These are phyloP conservation scores for Caenorhabditis macrosperma DNA, from an alignment of 2,888 invertebrate species.

Conservation along the genomic window DNA sequence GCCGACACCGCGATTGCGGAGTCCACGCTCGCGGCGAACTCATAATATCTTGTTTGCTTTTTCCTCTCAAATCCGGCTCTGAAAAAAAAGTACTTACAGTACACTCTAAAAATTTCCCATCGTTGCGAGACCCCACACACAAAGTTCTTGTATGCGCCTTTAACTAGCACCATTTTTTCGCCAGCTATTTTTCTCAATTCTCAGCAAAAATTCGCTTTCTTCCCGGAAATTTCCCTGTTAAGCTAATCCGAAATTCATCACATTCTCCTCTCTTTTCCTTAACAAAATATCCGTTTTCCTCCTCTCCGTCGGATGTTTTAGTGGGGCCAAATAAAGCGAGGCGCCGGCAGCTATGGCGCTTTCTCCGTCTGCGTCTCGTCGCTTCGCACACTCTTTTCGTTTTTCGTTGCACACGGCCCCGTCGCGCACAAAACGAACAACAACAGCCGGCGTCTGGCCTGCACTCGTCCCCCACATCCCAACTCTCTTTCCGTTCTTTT, in stretches of 20 bases:
- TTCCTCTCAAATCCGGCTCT: too few species aligned
- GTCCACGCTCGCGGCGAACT: too few species aligned
- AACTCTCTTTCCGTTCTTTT: constrained; percentile 42
- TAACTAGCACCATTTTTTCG: background rate
- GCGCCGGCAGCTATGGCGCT: background rate
- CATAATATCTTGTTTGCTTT: too few species aligned
- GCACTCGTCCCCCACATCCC: background rate
- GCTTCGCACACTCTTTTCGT: background rate
- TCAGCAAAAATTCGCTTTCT: background rate
- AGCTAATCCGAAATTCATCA: background rate
- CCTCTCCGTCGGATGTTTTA: background rate
- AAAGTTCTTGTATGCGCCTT: too few species aligned
- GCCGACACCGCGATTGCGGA: too few species aligned
- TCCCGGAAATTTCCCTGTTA: background rate
- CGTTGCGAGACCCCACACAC: background rate
- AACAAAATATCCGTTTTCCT: background rate
- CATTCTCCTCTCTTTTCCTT: background rate
- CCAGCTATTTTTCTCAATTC: background rate
- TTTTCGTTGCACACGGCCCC: constrained; percentile 1
- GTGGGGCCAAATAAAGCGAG: constrained; percentile 24
- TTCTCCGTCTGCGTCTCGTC: constrained; percentile 18
- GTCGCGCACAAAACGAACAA: constrained; percentile 25
- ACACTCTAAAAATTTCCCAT: background rate
- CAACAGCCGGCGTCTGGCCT: constrained; percentile 35
- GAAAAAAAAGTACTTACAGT: constrained; percentile 5